Evolutionary conservation across 1,140 invertebrate species (phyloP), one percentile per base, ranked within the genome.

Genomic region (Dendroctonus valens): DNA sequence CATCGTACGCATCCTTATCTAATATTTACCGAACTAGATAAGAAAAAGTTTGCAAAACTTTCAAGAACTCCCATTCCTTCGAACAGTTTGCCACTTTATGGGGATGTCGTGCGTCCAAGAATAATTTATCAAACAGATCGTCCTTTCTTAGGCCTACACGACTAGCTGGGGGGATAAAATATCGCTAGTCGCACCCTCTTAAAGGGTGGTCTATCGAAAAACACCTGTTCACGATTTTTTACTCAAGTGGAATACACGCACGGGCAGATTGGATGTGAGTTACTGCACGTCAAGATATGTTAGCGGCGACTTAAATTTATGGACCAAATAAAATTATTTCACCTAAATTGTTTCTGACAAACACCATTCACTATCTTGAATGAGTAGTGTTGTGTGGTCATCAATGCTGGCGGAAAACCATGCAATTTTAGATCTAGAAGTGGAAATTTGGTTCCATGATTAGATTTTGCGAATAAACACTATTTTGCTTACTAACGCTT

Each of bases 91-190:
- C 55, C 55, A 53, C 51, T 53, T 59, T 52, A 59, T 66, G 64
- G 51, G 15, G 55, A 58, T 53, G 55, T 62, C 65, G 59, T 57
- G 58, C 55, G 58, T 67, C 59, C 52, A 38, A 57, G 44, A 61
- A 67, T 67, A 67, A 67, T 67, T 67, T 67, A 67, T 67, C 65
- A 67, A 67, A 67, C 54, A 57, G 53, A 65, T 65, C 54, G 62
- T 55, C 59, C 59, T 62, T 51, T 53, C 50, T 38, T 11, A 48
- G 41, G 49, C 48, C 12, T 62, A 53, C 49, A 40, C 41, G 42
- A 14, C 14, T 26, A 9, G 12, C 39, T 44, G 9, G 15, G 15
- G 11, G 59, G 50, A 62, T 62, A 40, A 62, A 62, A 62, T 62
- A 62, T 62, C 49, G 59, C 50, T 40, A 53, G 49, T 53, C 59